Evolutionary conservation across 2,888 invertebrate species (phyloP).

Genomic region (Omphaloscelis lunosa): DNA sequence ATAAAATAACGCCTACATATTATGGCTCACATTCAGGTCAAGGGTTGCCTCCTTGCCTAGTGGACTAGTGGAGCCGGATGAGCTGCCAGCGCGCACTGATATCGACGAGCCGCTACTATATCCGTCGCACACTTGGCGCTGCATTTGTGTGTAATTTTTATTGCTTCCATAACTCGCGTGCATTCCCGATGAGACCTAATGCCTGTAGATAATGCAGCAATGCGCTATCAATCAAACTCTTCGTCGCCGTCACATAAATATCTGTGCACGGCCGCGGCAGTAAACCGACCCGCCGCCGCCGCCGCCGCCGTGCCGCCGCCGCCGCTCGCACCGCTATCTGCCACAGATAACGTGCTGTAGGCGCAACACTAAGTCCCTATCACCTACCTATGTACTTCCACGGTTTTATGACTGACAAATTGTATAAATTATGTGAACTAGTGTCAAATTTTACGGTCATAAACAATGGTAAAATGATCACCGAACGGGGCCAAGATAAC

Average conservation of each 20-base stretch:
- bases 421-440: conserved; percentile 63
- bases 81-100: conserved; percentile 11
- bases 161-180: conserved; percentile 58
- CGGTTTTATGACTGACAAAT: conserved; percentile 67
- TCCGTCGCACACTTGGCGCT: conserved; percentile 31
- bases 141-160: conserved; percentile 56
- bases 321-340: conserved; percentile 47
- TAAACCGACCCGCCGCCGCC: conserved; percentile 39
- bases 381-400: conserved; percentile 48
- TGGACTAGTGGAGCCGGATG: not conserved
- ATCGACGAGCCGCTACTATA: conserved; percentile 17
- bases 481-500: conserved; percentile 61
- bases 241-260: conserved; percentile 57
- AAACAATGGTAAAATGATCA: conserved; percentile 68
- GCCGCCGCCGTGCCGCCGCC: conserved; percentile 5
- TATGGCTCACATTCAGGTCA: conserved; percentile 35
- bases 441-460: conserved; percentile 65
- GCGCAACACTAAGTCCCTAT: conserved; percentile 52
- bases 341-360: conserved; percentile 69
- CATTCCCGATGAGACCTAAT: conserved; percentile 61
- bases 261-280: conserved; percentile 36
- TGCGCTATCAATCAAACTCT: conserved; percentile 68
- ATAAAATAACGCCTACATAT: not conserved
- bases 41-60: conserved; percentile 9
- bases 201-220: conserved; percentile 65